Base-by-base conservation (phyloP, 2,888 invertebrate species). In the Thera obeliscata region DNA sequence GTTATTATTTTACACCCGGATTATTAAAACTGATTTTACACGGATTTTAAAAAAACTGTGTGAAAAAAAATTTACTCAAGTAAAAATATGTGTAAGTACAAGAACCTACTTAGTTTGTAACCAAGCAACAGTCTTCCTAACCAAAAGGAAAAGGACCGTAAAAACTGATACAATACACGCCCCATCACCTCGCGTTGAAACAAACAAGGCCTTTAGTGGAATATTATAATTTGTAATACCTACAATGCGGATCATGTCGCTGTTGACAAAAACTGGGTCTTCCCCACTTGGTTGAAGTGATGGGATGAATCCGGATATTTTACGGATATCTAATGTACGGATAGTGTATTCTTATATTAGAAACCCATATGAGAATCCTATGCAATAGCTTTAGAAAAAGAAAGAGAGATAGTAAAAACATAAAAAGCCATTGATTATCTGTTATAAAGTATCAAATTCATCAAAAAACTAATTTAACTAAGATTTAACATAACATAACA, bases 191-290 rank as follows among this genome's bases (percentile, higher is more conserved):
- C 64, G 67, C 73, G 71, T 72, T 76, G 76, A 78, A 77, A 78
- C 78, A 79, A 81, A 80, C 78, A 79, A 76, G 71, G 66, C 81
- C 84, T 67, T 81, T 75, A 72, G 76, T 78, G 70, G 80, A 78
- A 80, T 89, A 90, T 90, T 88, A 90, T 88, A 91, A 91, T 90
- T 91, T 90, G 91, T 90, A 87, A 89, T 90, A 90, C 64, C 58
- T 48, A 64, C 90, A 91, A 90, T 89, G 84, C 66, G 71, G 68
- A 72, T 74, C 62, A 69, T 57, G 62, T 64, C 61, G 52, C 41
- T 60, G 55, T 64, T 36, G 36, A 67, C 71, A 76, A 76, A 76
- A 76, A 76, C 73, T 76, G 66, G 75, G 64, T 68, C 68, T 64
- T 70, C 54, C 66, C 59, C 67, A 70, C 66, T 62, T 67, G 71